Percentiles rank a stretch among this genome's conserved stretches.
Conservation (phyloP, 2,888 invertebrate genomes). For the Drosophila nr. perissopoda region DNA sequence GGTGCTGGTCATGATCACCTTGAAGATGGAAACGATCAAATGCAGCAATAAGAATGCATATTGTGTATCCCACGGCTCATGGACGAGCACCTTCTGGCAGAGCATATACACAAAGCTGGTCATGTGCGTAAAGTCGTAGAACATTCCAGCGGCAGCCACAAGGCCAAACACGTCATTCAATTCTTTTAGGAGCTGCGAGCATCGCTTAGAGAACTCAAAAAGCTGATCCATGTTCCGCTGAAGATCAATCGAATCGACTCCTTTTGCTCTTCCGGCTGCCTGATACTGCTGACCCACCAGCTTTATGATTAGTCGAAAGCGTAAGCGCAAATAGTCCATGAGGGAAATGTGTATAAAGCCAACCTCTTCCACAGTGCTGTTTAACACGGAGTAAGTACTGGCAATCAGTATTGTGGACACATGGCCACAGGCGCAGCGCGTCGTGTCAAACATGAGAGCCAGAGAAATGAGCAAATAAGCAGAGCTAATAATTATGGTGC, state of each 20-base stretch:
- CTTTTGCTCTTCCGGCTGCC: neutral
- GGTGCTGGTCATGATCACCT: slow-evolving; percentile 66
- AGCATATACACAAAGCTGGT: slow-evolving; percentile 77
- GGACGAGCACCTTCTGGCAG: slow-evolving; percentile 72
- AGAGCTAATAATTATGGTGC: slow-evolving; percentile 26
- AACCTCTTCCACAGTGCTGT: slow-evolving; percentile 59
- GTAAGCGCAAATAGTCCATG: slow-evolving; percentile 81
- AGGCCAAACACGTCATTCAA: slow-evolving; percentile 73
- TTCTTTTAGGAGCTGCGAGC: slow-evolving; percentile 61
- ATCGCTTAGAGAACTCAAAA: slow-evolving; percentile 56
- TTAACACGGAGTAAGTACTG: slow-evolving; percentile 65
- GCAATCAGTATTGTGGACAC: slow-evolving; percentile 66
- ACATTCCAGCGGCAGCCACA: slow-evolving; percentile 58
- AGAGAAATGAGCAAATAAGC: slow-evolving; percentile 32
- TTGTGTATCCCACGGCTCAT: slow-evolving; percentile 49
- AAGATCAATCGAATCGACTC: neutral
- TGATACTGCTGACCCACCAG: slow-evolving; percentile 58
- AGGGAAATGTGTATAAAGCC: slow-evolving; percentile 69
- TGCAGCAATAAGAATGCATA: slow-evolving; percentile 69
- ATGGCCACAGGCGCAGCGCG: slow-evolving; percentile 70
- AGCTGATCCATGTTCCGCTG: slow-evolving; percentile 47
- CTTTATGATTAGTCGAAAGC: slow-evolving; percentile 71
- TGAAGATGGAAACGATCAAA: slow-evolving; percentile 70
- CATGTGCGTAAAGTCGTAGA: slow-evolving; percentile 80
- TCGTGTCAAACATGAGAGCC: slow-evolving; percentile 65